A percentile compares a stretch with the other conserved stretches of the same genome.
phyloP scores from a whole-genome alignment of 2,113 vertebrate genomes.

The Dicentrarchus labrax region DNA sequence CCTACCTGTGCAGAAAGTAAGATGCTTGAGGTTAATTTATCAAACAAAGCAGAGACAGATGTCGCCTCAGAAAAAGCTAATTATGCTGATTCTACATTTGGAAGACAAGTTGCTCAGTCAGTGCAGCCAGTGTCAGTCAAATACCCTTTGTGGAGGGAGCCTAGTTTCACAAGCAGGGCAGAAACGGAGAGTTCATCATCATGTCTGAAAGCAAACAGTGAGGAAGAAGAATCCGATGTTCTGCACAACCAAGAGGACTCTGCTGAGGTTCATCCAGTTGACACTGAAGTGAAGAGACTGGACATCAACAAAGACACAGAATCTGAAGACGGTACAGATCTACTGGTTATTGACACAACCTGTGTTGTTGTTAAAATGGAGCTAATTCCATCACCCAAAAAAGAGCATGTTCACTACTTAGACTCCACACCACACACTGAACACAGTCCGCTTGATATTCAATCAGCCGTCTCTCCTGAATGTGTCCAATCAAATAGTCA shows the following conservation, averaged over 20 bases:
- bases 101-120: slow-evolving; percentile 24
- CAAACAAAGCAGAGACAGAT: slow-evolving; percentile 40
- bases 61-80: slow-evolving; percentile 7
- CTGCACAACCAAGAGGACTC: neutral
- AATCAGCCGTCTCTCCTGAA: slow-evolving; percentile 1
- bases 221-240: slow-evolving; percentile 28
- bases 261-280: slow-evolving; percentile 13
- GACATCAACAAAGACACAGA: slow-evolving; percentile 46
- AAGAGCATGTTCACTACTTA: slow-evolving; percentile 83
- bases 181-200: slow-evolving; percentile 40
- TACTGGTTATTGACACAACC: slow-evolving; percentile 90
- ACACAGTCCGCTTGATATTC: slow-evolving; percentile 24
- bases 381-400: slow-evolving; percentile 84
- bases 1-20: slow-evolving; percentile 31
- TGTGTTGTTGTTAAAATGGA: slow-evolving; percentile 90
- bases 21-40: slow-evolving; percentile 25
- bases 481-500: slow-evolving; percentile 21
- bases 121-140: slow-evolving; percentile 48
- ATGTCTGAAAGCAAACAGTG: slow-evolving; percentile 16
- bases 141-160: slow-evolving; percentile 84
- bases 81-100: slow-evolving; percentile 21
- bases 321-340: slow-evolving; percentile 69
- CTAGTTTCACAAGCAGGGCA: slow-evolving; percentile 60
- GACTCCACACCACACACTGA: slow-evolving; percentile 24
- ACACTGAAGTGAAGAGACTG: slow-evolving; percentile 43